phyloP scores from a whole-genome alignment of 2,113 vertebrate genomes.

The Sturnira hondurensis region DNA sequence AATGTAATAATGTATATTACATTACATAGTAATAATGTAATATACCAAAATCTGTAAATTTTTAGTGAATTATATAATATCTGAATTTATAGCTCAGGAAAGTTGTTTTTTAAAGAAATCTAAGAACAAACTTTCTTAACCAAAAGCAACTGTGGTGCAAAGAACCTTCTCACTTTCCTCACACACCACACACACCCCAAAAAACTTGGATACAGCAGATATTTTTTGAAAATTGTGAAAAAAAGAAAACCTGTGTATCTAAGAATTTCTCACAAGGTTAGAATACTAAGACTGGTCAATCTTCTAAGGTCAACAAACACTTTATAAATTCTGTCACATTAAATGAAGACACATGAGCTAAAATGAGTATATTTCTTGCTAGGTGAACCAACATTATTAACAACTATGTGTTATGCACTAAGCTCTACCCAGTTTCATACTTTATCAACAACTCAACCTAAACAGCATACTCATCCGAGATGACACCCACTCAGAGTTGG shows the following conservation, averaged over 20 bases:
- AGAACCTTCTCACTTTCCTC: background rate
- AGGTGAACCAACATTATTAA: background rate
- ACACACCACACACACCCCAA: background rate
- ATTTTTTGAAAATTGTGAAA: background rate
- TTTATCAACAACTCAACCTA: background rate
- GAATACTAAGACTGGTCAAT: background rate
- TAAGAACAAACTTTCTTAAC: conserved; percentile 13
- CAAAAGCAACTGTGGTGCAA: background rate
- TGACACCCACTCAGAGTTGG: background rate
- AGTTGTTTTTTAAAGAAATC: background rate
- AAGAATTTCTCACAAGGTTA: background rate
- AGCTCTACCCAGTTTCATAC: background rate
- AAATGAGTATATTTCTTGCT: background rate
- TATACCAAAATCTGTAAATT: too few relatives aligned
- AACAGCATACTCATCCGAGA: background rate
- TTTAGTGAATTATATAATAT: background rate
- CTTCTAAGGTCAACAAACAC: background rate
- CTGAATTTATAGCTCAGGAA: background rate
- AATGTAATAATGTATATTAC: too few relatives aligned
- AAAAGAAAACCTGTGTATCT: background rate
- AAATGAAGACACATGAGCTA: background rate
- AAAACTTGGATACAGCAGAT: background rate
- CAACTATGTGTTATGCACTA: background rate
- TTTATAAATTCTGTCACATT: background rate
- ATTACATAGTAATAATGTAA: too few relatives aligned